Percentiles rank a stretch among this genome's conserved stretches.
phyloP scores from a whole-genome alignment of 2,888 invertebrate species.

The Ormyrus thymus region DNA sequence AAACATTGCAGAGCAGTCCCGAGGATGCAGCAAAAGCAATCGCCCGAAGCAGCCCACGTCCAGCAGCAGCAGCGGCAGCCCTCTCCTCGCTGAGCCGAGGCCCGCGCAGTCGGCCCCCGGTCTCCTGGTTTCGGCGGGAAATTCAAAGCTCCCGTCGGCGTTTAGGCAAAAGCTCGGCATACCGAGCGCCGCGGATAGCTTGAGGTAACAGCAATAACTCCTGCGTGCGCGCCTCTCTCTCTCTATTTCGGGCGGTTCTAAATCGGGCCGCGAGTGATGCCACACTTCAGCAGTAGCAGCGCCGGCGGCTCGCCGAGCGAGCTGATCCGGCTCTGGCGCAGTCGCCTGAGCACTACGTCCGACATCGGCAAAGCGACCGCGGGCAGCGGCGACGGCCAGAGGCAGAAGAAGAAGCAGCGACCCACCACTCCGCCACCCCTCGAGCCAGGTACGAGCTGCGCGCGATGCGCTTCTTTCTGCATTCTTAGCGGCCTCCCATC shows the following conservation, averaged over 20 bases:
- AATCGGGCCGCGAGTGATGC: slow-evolving; percentile 71
- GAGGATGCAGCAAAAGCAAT: no score
- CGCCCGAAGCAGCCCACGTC: no score
- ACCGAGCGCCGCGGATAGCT: slow-evolving; percentile 53
- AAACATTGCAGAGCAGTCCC: no score
- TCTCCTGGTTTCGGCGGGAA: no score
- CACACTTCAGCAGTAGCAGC: slow-evolving; percentile 69
- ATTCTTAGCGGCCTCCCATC: background rate
- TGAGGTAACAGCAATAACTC: slow-evolving; percentile 67
- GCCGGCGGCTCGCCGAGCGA: slow-evolving; percentile 58
- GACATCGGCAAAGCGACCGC: slow-evolving; percentile 18
- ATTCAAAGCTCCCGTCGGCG: slow-evolving; percentile 7
- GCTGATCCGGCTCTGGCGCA: slow-evolving; percentile 65
- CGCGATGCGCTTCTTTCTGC: background rate
- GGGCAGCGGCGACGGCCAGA: slow-evolving; percentile 38
- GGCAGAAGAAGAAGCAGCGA: background rate
- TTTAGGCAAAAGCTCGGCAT: slow-evolving; percentile 62
- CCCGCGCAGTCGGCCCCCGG: no score
- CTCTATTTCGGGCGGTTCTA: slow-evolving; percentile 72
- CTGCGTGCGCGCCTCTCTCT: slow-evolving; percentile 20
- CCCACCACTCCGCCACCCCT: slow-evolving; percentile 63
- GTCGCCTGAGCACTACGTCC: slow-evolving; percentile 64
- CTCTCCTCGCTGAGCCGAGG: no score
- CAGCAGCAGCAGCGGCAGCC: no score
- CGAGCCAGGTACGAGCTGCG: slow-evolving; percentile 65